A percentile compares a stretch with the other conserved stretches of the same genome.
These are phyloP conservation scores for Odocoileus hemionus DNA, from an alignment of 2,113 vertebrate genomes.

Conservation along the genomic window DNA sequence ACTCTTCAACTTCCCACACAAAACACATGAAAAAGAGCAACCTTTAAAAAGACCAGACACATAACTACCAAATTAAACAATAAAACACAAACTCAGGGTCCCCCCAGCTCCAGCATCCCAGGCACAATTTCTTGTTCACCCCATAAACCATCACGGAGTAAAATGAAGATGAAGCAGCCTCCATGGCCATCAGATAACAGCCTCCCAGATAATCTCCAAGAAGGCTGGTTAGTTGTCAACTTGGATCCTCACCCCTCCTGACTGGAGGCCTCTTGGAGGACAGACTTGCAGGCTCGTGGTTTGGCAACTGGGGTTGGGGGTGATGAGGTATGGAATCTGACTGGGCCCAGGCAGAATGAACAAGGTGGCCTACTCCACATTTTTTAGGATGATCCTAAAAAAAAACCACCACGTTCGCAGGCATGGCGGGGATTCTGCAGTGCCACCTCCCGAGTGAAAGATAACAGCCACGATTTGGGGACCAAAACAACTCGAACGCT, in stretches of 20 bases:
- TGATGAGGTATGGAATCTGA: rapidly evolving
- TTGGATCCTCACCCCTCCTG: rapidly evolving
- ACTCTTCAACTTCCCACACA: background rate
- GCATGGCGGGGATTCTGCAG: background rate
- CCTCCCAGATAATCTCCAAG: rapidly evolving
- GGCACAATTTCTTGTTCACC: rapidly evolving
- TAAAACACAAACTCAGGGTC: background rate
- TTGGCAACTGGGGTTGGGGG: rapidly evolving
- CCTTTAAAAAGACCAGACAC: background rate
- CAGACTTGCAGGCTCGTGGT: rapidly evolving
- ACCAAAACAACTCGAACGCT: rapidly evolving
- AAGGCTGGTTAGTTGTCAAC: rapidly evolving
- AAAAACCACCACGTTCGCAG: rapidly evolving
- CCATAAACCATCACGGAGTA: rapidly evolving
- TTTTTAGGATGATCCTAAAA: background rate
- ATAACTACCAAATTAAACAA: background rate
- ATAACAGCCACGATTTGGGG: rapidly evolving
- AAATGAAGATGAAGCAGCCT: rapidly evolving
- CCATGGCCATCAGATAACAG: rapidly evolving
- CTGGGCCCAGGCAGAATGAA: background rate
- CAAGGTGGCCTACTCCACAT: background rate
- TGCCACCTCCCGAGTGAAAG: background rate
- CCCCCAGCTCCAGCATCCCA: rapidly evolving
- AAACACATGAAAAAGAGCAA: background rate
- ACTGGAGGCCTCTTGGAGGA: rapidly evolving